Base-by-base conservation (phyloP, 2,797 vertebrate genomes). In the Phyllotis vaccarum region DNA sequence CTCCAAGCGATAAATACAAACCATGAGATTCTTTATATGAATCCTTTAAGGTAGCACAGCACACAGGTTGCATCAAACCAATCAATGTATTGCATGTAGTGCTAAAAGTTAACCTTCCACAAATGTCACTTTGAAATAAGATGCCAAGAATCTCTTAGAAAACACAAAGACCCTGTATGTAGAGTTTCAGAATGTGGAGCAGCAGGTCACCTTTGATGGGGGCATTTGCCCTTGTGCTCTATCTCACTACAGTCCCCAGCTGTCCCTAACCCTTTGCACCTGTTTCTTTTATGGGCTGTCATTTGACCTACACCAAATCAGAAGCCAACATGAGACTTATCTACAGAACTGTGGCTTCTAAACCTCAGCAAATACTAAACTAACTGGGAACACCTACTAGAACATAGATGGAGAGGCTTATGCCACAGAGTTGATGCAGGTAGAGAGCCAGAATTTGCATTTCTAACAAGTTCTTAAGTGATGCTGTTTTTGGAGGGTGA, bases 81-180 rank as follows among this genome's bases (percentile, higher is more conserved):
- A 60, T 31, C 89, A 78, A 58, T 24, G 58, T 17, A 62, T 89
- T 91, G 83, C 56, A 9, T 64, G 75, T 90, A n/a, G 11, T 5
- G 17, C 86, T 46, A 54, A 91, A 56, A 93, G 6, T 56, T 89
- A 91, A 75, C 40, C 82, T 62, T 6, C 94, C 46, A 68, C 60
- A 94, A 91, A 54, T 62, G 19, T 81, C 89, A 74, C 46, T 62
- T 70, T 56, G 82, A 92, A 92, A 64, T 52, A 60, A 70, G 66
- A 22, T n/a, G 31, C 31, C 5, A 27, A 88, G 43, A 89, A 81
- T 92, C 43, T 93, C 78, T 52, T 86, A 49, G 89, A 70, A 92
- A 76, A 86, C 31, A n/a, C 19, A 81, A 85, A 54, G 40, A 72
- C 10, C 46, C 40, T 14, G 6, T 24, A 12, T 54, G 7, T 6